These are phyloP conservation scores for Steatocranus sp. DNA, from an alignment of 2,797 vertebrate species.

Conservation along the genomic window DNA sequence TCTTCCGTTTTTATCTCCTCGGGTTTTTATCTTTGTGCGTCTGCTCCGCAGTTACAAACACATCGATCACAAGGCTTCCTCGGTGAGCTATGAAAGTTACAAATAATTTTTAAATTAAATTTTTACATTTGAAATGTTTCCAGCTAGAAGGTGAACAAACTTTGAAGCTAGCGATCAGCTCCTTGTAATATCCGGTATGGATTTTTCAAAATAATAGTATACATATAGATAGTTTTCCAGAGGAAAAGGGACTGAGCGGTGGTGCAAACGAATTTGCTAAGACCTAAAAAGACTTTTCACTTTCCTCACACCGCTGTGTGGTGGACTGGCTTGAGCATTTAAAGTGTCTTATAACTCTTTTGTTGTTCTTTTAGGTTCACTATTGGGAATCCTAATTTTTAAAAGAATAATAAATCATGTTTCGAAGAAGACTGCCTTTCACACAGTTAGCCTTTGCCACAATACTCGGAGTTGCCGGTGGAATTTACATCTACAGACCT, in stretches of 20 bases:
- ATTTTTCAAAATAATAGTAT: slow-evolving; percentile 22
- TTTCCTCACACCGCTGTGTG: neutral
- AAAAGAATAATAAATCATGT: slow-evolving; percentile 41
- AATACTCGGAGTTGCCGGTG: slow-evolving; percentile 80
- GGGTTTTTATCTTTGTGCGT: neutral
- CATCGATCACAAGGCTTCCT: neutral
- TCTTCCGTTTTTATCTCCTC: neutral
- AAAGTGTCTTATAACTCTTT: neutral
- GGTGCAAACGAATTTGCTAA: neutral
- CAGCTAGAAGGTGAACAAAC: neutral
- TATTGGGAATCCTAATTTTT: neutral
- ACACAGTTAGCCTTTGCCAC: slow-evolving; percentile 71
- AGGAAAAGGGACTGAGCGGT: neutral
- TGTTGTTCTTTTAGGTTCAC: slow-evolving; percentile 22
- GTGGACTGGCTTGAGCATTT: neutral
- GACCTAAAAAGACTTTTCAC: neutral
- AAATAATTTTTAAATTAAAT: fast-evolving
- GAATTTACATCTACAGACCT: slow-evolving; percentile 88
- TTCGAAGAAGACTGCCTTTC: slow-evolving; percentile 71
- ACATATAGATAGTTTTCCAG: neutral
- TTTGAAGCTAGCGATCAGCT: neutral
- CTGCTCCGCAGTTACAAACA: neutral
- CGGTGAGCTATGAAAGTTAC: slow-evolving; percentile 21
- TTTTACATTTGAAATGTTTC: neutral
- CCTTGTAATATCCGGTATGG: neutral